These are phyloP conservation scores for Pseudachorutes palmiensis DNA, from an alignment of 1,140 invertebrate genomes.

Conservation along the genomic window DNA sequence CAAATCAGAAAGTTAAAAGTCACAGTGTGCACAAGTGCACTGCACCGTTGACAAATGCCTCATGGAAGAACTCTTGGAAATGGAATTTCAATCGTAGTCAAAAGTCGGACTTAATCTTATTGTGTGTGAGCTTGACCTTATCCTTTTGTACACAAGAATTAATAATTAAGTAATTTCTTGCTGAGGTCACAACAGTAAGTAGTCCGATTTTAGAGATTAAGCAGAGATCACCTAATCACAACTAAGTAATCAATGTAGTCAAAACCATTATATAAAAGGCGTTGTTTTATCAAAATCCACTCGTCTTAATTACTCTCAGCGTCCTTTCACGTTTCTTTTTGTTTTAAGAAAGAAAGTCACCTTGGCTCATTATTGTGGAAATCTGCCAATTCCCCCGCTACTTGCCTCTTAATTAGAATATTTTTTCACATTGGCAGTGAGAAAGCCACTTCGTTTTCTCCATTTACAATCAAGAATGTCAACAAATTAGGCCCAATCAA, in stretches of 20 bases:
- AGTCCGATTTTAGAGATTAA: slow-evolving; percentile 26
- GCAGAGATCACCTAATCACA: neutral
- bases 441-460: too few species aligned
- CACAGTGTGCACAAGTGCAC: too few species aligned
- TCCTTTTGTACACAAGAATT: slow-evolving; percentile 7
- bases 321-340: too few species aligned
- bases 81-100: slow-evolving; percentile 29
- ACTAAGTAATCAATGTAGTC: neutral
- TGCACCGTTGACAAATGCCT: neutral
- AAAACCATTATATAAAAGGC: slow-evolving; percentile 15
- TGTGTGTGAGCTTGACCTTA: slow-evolving; percentile 16
- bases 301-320: too few species aligned
- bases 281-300: slow-evolving; percentile 12
- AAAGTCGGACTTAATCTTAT: slow-evolving; percentile 29
- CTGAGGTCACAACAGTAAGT: slow-evolving; percentile 1
- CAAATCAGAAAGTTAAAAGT: too few species aligned
- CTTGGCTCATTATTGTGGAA: too few species aligned
- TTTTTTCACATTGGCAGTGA: too few species aligned
- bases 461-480: too few species aligned
- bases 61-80: neutral
- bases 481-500: too few species aligned
- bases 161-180: neutral
- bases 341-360: too few species aligned
- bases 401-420: too few species aligned
- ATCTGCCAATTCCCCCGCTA: too few species aligned